Percentiles rank a stretch among this genome's conserved stretches.
phyloP scores from a whole-genome alignment of 2,113 vertebrate genomes.

The Caloenas nicobarica region DNA sequence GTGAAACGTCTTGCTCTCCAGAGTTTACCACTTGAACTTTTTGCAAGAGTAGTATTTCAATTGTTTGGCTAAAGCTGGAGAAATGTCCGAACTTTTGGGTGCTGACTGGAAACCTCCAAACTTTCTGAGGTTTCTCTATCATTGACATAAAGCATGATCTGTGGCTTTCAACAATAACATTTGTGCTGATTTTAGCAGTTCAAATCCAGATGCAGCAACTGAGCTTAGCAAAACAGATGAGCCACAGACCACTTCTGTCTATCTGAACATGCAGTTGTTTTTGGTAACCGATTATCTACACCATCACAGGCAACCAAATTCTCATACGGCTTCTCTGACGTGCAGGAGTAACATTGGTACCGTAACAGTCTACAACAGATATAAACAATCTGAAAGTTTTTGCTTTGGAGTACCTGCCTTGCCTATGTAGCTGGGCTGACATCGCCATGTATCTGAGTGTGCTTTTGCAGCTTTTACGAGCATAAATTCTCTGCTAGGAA shows the following conservation, averaged over 20 bases:
- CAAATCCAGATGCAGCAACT: slow-evolving; percentile 30
- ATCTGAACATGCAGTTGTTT: not conserved
- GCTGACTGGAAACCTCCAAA: slow-evolving; percentile 38
- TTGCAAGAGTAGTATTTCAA: not conserved
- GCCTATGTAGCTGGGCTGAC: not conserved
- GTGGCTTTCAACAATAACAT: slow-evolving; percentile 64
- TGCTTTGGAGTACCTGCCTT: not conserved
- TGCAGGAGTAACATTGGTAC: not conserved
- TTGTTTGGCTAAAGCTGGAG: slow-evolving; percentile 3
- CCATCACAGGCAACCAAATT: not conserved
- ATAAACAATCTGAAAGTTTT: not conserved
- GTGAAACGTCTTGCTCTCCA: not conserved
- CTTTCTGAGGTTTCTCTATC: slow-evolving; percentile 48
- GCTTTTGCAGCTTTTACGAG: not conserved
- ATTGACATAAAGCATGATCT: slow-evolving; percentile 21
- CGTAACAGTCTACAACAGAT: not conserved
- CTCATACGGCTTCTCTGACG: not conserved
- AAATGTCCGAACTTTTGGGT: slow-evolving; percentile 13
- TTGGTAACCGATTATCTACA: not conserved
- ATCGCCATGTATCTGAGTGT: not conserved
- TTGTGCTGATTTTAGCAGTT: slow-evolving; percentile 55
- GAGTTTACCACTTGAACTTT: not conserved
- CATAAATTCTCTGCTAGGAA: not conserved
- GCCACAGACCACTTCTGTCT: slow-evolving; percentile 32
- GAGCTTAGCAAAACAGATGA: slow-evolving; percentile 20